Evolutionary conservation across 2,888 invertebrate species (phyloP), one percentile per base, ranked within the genome.

Genomic region (Cetonia aurata): DNA sequence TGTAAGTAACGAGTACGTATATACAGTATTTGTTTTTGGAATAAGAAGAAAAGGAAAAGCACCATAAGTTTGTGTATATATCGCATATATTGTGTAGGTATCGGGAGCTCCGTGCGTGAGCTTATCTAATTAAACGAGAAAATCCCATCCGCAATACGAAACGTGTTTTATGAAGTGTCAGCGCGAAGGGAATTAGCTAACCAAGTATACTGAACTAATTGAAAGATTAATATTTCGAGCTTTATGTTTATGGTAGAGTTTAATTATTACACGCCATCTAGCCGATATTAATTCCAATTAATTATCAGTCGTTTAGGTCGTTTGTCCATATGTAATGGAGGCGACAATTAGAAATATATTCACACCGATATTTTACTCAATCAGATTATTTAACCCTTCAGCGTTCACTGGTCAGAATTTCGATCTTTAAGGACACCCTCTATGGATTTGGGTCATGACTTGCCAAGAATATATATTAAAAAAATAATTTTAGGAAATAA

Each of bases 141-240:
- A 52, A 52, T 52, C 19, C 19, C 52, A 52, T 52, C 52, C 19
- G 19, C 52, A 19, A 17, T 10, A 9, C 17, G 17, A 52, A 52
- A 52, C 52, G 6, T 52, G 52, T 52, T 52, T 52, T 52, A 52
- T 52, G 1, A 52, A 52, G 17, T 52, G 17, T 15, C 52, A 15
- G 52, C 52, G 15, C 17, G 52, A 15, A 17, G 52, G 15, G 17
- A 52, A 52, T 52, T 15, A 52, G 52, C 52, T 4, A 25, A 25
- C 25, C 25, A 3, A 19, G 52, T 19, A 17, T 17, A 52, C 52
- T 52, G 19, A 19, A 17, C 17, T 52, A 52, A 52, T 52, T 52
- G 52, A 52, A 52, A 52, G 52, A 52, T 52, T 52, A 52, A 52
- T 52, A 52, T 17, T 52, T 52, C 52, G 9, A 17, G 52, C 19